Percentiles rank a stretch among this genome's conserved stretches.
These are phyloP conservation scores for Parauchenoglanis punctatus DNA, from an alignment of 2,797 vertebrate species.

Conservation along the genomic window DNA sequence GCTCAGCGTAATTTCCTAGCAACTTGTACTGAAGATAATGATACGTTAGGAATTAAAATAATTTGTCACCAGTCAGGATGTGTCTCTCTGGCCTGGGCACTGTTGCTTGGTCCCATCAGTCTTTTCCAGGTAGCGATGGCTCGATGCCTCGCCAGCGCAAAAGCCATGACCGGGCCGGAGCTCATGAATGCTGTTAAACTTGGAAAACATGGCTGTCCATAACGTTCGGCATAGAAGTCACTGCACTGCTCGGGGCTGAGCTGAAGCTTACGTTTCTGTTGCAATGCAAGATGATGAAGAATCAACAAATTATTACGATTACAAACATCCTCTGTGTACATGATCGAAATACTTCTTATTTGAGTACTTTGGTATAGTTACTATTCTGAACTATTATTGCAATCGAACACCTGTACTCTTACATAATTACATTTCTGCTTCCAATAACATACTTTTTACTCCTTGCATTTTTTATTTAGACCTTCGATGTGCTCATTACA, in stretches of 20 bases:
- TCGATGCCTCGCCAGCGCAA: conserved; percentile 80
- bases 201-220: conserved; percentile 87
- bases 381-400: neutral
- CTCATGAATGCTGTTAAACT: conserved; percentile 94
- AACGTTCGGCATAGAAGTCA: conserved; percentile 91
- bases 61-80: conserved; percentile 82
- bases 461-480: neutral
- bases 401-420: neutral
- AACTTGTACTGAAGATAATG: neutral
- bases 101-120: conserved; percentile 87
- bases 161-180: conserved; percentile 85
- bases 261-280: conserved; percentile 84
- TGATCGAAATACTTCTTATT: neutral
- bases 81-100: conserved; percentile 79
- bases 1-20: neutral
- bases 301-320: neutral
- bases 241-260: conserved; percentile 93
- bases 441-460: neutral
- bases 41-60: neutral
- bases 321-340: neutral
- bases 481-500: neutral
- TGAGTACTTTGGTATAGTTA: neutral
- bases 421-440: neutral
- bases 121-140: conserved; percentile 87
- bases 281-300: neutral